These are phyloP conservation scores for Acanthosepion lycidas DNA, from an alignment of 2,888 invertebrate genomes.

Conservation along the genomic window DNA sequence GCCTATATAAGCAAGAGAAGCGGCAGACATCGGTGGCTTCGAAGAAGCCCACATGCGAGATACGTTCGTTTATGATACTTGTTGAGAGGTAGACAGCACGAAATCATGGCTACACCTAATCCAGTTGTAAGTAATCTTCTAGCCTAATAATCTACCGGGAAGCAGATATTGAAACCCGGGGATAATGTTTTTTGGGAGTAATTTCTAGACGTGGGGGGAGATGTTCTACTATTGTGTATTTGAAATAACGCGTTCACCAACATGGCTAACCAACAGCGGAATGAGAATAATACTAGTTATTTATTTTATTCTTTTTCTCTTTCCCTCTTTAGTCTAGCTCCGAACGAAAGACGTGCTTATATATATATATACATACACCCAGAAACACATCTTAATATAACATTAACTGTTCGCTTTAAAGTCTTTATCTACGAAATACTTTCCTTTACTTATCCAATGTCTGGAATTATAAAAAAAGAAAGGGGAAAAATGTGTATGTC, in stretches of 20 bases:
- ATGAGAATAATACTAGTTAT: not conserved
- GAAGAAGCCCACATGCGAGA: conserved; percentile 59
- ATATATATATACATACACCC: not conserved
- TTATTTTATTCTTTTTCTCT: not conserved
- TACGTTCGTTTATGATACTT: not conserved
- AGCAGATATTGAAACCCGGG: not conserved
- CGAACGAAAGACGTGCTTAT: conserved; percentile 2
- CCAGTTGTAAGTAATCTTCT: conserved; percentile 59
- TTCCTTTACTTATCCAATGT: not conserved
- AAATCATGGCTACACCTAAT: conserved; percentile 58
- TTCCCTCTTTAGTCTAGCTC: not conserved
- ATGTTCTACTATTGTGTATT: conserved; percentile 34
- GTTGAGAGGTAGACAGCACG: not conserved
- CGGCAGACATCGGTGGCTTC: conserved; percentile 63
- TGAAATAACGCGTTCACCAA: conserved; percentile 44
- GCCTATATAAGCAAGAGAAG: conserved; percentile 65
- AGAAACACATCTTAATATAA: too few relatives aligned
- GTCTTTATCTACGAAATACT: not conserved
- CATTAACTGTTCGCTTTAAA: not conserved
- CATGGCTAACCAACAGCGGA: conserved; percentile 46
- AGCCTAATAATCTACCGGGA: not conserved
- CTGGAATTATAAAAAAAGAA: not conserved
- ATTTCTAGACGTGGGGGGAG: not conserved
- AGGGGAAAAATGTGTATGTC: too few relatives aligned
- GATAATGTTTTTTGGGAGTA: not conserved